A percentile compares a stretch with the other conserved stretches of the same genome.
phyloP scores from a whole-genome alignment of 2,888 invertebrate species.

The Cylloceria caligata region DNA sequence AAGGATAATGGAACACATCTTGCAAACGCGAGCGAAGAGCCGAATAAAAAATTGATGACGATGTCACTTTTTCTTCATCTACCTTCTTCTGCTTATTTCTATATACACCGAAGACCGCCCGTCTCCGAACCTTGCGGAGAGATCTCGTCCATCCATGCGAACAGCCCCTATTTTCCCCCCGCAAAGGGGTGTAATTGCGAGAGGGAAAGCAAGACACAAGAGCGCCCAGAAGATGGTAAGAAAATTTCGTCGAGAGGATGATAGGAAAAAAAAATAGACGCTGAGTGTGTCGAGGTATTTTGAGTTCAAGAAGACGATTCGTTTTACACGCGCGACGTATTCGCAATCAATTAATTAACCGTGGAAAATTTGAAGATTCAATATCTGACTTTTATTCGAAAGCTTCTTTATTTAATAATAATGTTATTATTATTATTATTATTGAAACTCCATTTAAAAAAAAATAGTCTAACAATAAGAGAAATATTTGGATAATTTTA shows the following conservation, averaged over 20 bases:
- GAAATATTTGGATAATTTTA: too few species aligned
- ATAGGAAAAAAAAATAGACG: constrained; percentile 5
- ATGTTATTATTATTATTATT: too few species aligned
- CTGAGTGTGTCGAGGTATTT: constrained; percentile 34
- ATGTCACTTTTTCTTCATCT: constrained; percentile 24
- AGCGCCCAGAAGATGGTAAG: constrained; percentile 14
- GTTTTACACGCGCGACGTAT: constrained; percentile 18
- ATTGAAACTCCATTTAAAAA: too few species aligned
- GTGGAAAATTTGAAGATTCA: constrained; percentile 1
- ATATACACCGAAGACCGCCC: constrained; percentile 2
- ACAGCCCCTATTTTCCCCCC: constrained; percentile 6
- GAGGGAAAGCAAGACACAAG: not conserved
- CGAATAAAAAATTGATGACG: constrained; percentile 25
- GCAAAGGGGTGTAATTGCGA: constrained; percentile 1
- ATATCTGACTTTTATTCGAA: not conserved
- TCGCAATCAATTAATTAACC: constrained; percentile 49
- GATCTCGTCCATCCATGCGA: constrained; percentile 3
- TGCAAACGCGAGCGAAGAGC: constrained; percentile 5
- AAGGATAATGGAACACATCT: constrained; percentile 23
- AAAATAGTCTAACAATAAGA: too few species aligned
- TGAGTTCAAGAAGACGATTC: constrained; percentile 43
- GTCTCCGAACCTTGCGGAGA: constrained; percentile 6
- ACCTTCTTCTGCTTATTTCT: constrained; percentile 7
- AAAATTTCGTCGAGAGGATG: constrained; percentile 21
- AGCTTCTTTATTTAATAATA: not conserved